Evolutionary conservation across 2,797 vertebrate genomes (phyloP).

Genomic region (Psittacula echo): DNA sequence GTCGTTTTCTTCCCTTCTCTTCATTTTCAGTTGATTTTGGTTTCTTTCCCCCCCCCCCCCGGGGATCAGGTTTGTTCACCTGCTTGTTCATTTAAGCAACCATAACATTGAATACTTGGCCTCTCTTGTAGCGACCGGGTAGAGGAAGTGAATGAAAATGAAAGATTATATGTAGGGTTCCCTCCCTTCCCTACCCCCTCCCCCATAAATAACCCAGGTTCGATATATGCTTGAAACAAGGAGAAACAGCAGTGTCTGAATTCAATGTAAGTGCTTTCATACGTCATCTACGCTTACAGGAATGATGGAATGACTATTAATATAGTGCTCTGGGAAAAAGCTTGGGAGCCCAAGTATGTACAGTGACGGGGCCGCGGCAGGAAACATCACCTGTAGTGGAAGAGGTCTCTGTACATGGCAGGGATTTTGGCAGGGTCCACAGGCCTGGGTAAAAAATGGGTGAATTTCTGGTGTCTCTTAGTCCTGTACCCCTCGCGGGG

Average conservation of each 20-base stretch:
- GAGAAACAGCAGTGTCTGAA: slow-evolving; percentile 67
- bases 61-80: slow-evolving; percentile 37
- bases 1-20: slow-evolving; percentile 36
- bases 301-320: slow-evolving; percentile 68
- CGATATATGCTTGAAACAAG: slow-evolving; percentile 68
- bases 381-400: slow-evolving; percentile 93
- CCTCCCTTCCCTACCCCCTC: slow-evolving; percentile 6
- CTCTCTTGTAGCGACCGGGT: slow-evolving; percentile 55
- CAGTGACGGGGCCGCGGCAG: slow-evolving; percentile 53
- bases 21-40: neutral
- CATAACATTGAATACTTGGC: neutral
- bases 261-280: slow-evolving; percentile 71
- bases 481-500: slow-evolving; percentile 96
- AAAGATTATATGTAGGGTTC: slow-evolving; percentile 61
- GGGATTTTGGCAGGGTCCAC: slow-evolving; percentile 97
- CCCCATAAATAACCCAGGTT: slow-evolving; percentile 70
- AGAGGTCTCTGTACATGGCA: slow-evolving; percentile 91
- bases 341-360: slow-evolving; percentile 65
- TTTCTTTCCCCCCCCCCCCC: fast-evolving
- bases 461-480: slow-evolving; percentile 98
- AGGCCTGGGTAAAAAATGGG: slow-evolving; percentile 94
- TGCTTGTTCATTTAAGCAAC: slow-evolving; percentile 45
- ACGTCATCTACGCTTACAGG: slow-evolving; percentile 67
- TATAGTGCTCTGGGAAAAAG: slow-evolving; percentile 70
- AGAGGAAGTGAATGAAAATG: slow-evolving; percentile 56